A percentile compares a stretch with the other conserved stretches of the same genome.
Evolutionary conservation across 2,888 invertebrate species (phyloP).

Genomic region (Pristionchus japonicus): DNA sequence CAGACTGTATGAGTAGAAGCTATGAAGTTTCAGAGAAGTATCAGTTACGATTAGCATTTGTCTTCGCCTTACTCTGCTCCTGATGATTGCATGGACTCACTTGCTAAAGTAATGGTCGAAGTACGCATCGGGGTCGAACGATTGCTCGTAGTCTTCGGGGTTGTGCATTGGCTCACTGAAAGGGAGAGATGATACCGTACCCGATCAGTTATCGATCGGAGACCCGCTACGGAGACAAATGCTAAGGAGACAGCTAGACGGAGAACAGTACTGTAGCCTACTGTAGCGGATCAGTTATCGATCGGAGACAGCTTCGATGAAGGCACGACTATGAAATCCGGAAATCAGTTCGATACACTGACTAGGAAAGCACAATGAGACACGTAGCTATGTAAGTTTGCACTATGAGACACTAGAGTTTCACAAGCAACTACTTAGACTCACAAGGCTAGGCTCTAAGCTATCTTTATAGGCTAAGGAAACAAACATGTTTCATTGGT

Average conservation of each 20-base stretch:
- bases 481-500: background rate
- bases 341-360: background rate
- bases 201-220: background rate
- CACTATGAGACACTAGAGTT: background rate
- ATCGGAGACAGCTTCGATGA: background rate
- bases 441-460: background rate
- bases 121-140: constrained; percentile 70
- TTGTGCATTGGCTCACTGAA: constrained; percentile 45
- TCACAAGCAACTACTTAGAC: background rate
- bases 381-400: background rate
- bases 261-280: too few relatives aligned
- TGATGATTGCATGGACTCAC: constrained; percentile 60
- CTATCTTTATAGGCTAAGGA: background rate
- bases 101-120: constrained; percentile 70
- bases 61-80: background rate
- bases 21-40: too few relatives aligned
- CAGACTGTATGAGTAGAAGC: too few relatives aligned
- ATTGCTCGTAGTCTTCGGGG: constrained; percentile 66
- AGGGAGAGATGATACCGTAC: background rate
- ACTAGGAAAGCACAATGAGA: too few relatives aligned
- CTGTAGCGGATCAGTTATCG: background rate
- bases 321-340: background rate
- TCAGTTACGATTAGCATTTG: too few relatives aligned
- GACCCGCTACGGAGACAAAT: background rate
- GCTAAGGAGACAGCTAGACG: too few relatives aligned